phyloP scores from a whole-genome alignment of 92 coral and sea anemone genomes.

The Phenganax subtilis region DNA sequence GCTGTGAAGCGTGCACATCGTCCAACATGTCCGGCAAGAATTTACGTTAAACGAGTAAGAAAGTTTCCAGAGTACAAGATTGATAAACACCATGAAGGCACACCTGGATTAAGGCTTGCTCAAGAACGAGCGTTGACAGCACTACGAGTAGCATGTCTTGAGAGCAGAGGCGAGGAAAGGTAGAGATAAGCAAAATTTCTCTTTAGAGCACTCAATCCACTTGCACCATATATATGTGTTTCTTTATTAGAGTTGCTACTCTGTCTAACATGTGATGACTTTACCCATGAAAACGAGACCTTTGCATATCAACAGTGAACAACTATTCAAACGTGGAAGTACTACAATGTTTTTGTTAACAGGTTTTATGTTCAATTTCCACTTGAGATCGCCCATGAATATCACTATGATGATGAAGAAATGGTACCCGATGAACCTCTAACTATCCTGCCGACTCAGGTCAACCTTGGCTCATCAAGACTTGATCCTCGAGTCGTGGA shows the following conservation, averaged over 20 bases:
- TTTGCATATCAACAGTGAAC: no score
- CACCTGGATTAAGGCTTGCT: slow-evolving; percentile 75
- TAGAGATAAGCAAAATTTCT: neutral
- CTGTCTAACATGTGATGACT: no score
- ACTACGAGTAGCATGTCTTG: slow-evolving; percentile 76
- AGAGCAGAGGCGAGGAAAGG: slow-evolving; percentile 96
- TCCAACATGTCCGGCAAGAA: slow-evolving; percentile 98
- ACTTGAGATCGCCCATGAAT: slow-evolving; percentile 87
- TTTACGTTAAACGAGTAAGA: slow-evolving; percentile 86
- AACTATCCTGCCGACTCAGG: slow-evolving; percentile 19
- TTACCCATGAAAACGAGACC: no score
- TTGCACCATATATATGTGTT: no score
- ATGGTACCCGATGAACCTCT: slow-evolving; percentile 46
- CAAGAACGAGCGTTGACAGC: slow-evolving; percentile 92
- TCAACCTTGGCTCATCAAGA: slow-evolving; percentile 46
- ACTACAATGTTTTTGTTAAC: slow-evolving; percentile 2
- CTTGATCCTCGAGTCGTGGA: slow-evolving; percentile 79
- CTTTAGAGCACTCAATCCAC: no score
- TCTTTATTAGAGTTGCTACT: no score
- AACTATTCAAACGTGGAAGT: neutral
- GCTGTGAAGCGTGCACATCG: slow-evolving; percentile 61
- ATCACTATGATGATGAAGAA: slow-evolving; percentile 78
- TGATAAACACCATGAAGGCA: slow-evolving; percentile 79
- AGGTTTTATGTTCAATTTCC: slow-evolving; percentile 95
- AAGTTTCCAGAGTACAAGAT: slow-evolving; percentile 94